These are phyloP conservation scores for Drosophila triauraria DNA, from an alignment of 1,140 invertebrate species.

Conservation along the genomic window DNA sequence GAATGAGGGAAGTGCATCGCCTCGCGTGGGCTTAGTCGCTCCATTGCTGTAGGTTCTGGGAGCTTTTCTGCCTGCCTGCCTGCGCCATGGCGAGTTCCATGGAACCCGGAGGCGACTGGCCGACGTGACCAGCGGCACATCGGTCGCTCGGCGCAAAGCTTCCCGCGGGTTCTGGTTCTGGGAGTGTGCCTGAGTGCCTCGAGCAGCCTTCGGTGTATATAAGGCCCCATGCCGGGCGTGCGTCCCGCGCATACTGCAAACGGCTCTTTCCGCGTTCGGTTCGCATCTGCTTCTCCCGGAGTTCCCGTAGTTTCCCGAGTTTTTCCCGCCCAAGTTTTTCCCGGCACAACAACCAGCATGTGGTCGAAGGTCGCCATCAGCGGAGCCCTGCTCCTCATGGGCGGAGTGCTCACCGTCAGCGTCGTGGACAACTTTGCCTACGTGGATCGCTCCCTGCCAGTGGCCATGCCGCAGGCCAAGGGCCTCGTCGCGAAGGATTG, in stretches of 20 bases:
- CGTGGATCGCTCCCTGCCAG: conserved; percentile 66
- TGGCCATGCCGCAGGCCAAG: conserved; percentile 66
- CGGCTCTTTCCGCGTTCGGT: conserved; percentile 16
- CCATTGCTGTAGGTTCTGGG: conserved; percentile 1
- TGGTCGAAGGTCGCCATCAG: conserved; percentile 67
- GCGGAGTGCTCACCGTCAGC: conserved; percentile 46
- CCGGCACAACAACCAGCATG: conserved; percentile 27
- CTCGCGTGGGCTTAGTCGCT: conserved; percentile 18
- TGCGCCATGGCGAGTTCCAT: background rate
- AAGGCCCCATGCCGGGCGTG: conserved; percentile 51
- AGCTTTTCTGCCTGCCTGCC: conserved; percentile 39
- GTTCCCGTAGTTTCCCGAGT: background rate
- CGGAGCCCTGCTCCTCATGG: conserved; percentile 64
- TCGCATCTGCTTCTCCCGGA: background rate
- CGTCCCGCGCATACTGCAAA: conserved; percentile 66
- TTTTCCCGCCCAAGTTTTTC: background rate
- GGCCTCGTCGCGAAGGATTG: conserved; percentile 43
- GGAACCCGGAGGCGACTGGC: conserved; percentile 37
- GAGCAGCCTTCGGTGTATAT: conserved; percentile 38
- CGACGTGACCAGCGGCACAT: conserved; percentile 73
- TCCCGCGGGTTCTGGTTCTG: conserved; percentile 34
- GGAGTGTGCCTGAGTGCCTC: background rate
- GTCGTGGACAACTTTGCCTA: conserved; percentile 74
- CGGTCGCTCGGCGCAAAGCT: conserved; percentile 15
- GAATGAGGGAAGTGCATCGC: conserved; percentile 73